phyloP scores from a whole-genome alignment of 2,113 vertebrate genomes.

The Corvus moneduloides region DNA sequence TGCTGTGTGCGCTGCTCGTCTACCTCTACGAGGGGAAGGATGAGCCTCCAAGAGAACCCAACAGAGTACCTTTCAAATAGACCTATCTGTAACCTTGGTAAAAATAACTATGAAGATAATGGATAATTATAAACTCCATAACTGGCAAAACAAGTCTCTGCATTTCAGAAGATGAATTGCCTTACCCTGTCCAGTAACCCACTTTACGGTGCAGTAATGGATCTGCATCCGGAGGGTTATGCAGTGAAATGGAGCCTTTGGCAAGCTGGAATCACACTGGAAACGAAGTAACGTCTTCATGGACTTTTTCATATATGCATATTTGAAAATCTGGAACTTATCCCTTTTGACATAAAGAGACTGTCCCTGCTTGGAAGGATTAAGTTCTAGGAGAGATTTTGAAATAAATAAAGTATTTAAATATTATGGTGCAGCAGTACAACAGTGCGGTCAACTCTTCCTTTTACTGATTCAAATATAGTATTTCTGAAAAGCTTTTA shows the following conservation, averaged over 20 bases:
- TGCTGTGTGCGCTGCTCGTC: not conserved
- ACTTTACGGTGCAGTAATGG: conserved; percentile 12
- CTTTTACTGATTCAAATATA: not conserved
- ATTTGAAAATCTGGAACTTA: conserved; percentile 46
- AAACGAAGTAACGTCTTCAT: not conserved
- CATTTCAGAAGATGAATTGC: conserved; percentile 29
- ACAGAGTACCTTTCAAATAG: not conserved
- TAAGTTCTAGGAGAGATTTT: conserved; percentile 5
- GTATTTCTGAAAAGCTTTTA: conserved; percentile 17
- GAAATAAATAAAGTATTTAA: conserved; percentile 22
- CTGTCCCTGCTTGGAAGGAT: not conserved
- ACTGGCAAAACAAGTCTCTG: not conserved
- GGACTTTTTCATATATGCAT: not conserved
- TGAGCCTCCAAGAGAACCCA: not conserved
- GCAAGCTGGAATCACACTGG: conserved; percentile 19
- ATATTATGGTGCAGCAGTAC: not conserved
- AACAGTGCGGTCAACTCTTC: not conserved
- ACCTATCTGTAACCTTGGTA: not conserved
- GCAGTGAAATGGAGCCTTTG: conserved; percentile 45
- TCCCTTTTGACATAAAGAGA: conserved; percentile 13
- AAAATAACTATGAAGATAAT: conserved; percentile 4
- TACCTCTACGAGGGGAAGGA: not conserved
- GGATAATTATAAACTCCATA: conserved; percentile 6
- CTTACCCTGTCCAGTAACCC: conserved; percentile 2
- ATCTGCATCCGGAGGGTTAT: not conserved